These are phyloP conservation scores for Microcaecilia unicolor DNA, from an alignment of 2,797 vertebrate species.

Conservation along the genomic window DNA sequence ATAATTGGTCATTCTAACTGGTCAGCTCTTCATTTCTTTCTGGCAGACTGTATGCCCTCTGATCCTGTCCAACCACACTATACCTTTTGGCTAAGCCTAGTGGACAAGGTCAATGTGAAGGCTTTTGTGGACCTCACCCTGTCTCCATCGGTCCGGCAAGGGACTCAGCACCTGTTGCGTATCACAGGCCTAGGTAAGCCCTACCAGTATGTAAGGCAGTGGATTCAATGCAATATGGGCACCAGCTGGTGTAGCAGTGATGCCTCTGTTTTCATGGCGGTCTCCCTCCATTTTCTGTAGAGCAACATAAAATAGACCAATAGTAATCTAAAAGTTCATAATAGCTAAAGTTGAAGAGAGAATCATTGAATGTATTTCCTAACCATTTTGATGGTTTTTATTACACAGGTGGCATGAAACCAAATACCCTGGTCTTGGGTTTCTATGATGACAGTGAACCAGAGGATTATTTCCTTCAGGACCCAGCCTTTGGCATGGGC, in stretches of 20 bases:
- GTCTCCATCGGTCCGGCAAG: conserved; percentile 75
- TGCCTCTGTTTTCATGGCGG: too few relatives aligned
- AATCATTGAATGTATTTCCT: too few relatives aligned
- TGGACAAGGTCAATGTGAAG: conserved; percentile 83
- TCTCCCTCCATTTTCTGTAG: too few relatives aligned
- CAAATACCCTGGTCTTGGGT: conserved; percentile 78
- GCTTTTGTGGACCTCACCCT: conserved; percentile 86
- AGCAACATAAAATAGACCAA: too few relatives aligned
- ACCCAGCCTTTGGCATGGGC: conserved; percentile 61
- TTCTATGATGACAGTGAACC: conserved; percentile 78
- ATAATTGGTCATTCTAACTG: too few relatives aligned
- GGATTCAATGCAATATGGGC: too few relatives aligned
- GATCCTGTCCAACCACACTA: conserved; percentile 86
- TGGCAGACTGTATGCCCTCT: conserved; percentile 66
- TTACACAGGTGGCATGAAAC: conserved; percentile 80
- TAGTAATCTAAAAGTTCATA: too few relatives aligned
- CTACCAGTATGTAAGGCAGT: too few relatives aligned
- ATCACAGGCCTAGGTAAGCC: conserved; percentile 81
- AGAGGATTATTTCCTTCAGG: conserved; percentile 80
- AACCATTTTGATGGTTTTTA: not conserved
- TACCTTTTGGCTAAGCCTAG: conserved; percentile 84
- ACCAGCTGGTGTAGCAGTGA: too few relatives aligned
- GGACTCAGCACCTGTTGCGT: conserved; percentile 81
- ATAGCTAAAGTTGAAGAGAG: too few relatives aligned
- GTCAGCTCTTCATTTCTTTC: too few relatives aligned